Conservation (phyloP, 2,113 vertebrate genomes). For the Brachyhypopomus occidentalis region DNA sequence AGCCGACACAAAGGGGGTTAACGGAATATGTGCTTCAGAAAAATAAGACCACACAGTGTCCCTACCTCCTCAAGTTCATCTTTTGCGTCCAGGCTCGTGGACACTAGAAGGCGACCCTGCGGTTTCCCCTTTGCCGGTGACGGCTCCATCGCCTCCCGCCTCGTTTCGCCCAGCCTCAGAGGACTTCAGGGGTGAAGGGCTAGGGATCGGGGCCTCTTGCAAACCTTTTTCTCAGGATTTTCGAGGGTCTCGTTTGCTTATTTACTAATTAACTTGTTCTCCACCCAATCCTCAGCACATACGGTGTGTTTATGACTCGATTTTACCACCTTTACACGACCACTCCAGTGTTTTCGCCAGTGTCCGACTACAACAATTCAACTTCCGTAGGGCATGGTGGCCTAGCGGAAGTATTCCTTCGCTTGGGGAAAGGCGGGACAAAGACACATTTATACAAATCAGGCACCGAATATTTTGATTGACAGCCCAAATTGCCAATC, state of each 20-base stretch:
- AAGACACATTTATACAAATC: slow-evolving; percentile 55
- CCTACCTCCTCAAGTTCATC: slow-evolving; percentile 92
- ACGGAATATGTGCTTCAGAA: too few species aligned
- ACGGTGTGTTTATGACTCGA: slow-evolving; percentile 58
- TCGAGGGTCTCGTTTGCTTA: slow-evolving; percentile 24
- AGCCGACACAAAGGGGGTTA: not conserved
- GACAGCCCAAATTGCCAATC: slow-evolving; percentile 48
- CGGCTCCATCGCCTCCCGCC: slow-evolving; percentile 83
- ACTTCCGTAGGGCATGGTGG: slow-evolving; percentile 67
- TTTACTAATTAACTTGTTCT: slow-evolving; percentile 33
- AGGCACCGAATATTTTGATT: not conserved
- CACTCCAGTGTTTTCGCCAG: slow-evolving; percentile 54
- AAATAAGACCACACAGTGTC: not conserved
- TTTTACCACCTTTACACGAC: slow-evolving; percentile 55
- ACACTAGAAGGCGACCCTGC: slow-evolving; percentile 84
- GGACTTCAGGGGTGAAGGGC: slow-evolving; percentile 38
- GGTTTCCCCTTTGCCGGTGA: slow-evolving; percentile 81
- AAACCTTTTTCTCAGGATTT: slow-evolving; percentile 36
- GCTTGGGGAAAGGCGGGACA: slow-evolving; percentile 42
- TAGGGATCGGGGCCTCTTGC: slow-evolving; percentile 36
- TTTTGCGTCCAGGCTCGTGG: slow-evolving; percentile 91
- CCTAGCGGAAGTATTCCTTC: slow-evolving; percentile 57
- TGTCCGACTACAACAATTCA: slow-evolving; percentile 60
- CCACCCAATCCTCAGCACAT: slow-evolving; percentile 18
- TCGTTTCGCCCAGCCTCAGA: slow-evolving; percentile 66